Base-by-base conservation (phyloP, 2,888 invertebrate genomes). In the Neuroscelio doddi region DNA sequence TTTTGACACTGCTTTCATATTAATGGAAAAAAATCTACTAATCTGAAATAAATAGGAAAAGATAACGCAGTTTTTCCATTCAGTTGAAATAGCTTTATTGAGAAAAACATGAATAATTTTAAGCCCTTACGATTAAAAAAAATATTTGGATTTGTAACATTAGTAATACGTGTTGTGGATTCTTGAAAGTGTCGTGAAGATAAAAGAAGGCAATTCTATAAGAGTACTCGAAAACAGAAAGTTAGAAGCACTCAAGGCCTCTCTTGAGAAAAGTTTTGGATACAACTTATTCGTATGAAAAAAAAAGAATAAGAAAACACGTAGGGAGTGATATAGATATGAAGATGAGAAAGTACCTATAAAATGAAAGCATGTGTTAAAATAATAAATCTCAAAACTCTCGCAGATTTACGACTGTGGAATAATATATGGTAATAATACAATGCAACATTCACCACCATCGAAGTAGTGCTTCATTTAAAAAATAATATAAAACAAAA, bases 341-440 rank as follows among this genome's bases (percentile, higher is more conserved):
- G 63, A 53, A 56, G 39, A 41, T 58, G 46, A 12, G 41, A 66
- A 69, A 64, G 50, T 59, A 70, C 68, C 71, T 71, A 77, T 74
- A 71, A 75, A 75, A 76, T 64, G 71, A 75, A 70, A 67, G 71
- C 69, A 58, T 62, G 69, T 65, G 70, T 69, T 74, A 71, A 73
- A 75, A 78, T 76, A 75, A 77, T 78, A 76, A 78, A 78, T 76
- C 76, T 67, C 59, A 68, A 74, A 74, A 73, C 74, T 71, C 38
- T 14, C 27, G 49, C 8, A 34, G 41, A 62, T 56, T 62, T 64
- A 56, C 49, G 52, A 53, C 14, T 63, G 50, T 34, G 10, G 52
- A 47, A 58, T 52, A 57, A 57, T 52, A 36, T 42, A 56, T 16
- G 3, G 12, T 9, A 29, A 30, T 30, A 3, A 3, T 9, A 30